Conservation (phyloP, 23 tunicate genomes). For the Botrylloides violaceus region DNA sequence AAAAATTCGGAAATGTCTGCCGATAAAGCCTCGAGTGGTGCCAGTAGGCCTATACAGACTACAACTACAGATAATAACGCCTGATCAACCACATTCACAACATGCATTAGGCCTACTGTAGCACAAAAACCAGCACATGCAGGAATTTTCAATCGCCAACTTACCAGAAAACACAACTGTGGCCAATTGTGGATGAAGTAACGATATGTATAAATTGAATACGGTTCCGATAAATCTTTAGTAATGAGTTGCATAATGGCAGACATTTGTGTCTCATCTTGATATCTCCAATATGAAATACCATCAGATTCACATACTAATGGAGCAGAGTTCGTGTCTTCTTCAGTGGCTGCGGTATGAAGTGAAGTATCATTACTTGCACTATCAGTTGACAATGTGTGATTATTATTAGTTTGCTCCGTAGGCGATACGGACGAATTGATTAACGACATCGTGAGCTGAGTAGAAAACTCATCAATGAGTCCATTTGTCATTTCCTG, state of each 20-base stretch:
- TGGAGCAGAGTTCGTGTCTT: not conserved
- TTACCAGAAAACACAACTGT: conserved; percentile 83
- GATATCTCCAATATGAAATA: conserved; percentile 49
- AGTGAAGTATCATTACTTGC: not conserved
- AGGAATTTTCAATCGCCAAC: too few species aligned
- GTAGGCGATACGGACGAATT: not conserved
- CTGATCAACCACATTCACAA: too few species aligned
- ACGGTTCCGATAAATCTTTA: conserved; percentile 96
- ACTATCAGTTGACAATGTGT: not conserved
- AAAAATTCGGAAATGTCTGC: too few species aligned
- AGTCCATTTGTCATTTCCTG: conserved; percentile 10
- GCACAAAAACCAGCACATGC: too few species aligned
- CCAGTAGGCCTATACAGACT: too few species aligned
- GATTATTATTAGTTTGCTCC: not conserved
- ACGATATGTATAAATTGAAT: conserved; percentile 94
- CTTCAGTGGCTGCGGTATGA: too few species aligned
- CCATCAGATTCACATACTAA: conserved; percentile 15
- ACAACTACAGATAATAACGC: too few species aligned
- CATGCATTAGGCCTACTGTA: too few species aligned
- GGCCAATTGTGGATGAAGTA: conserved; percentile 99
- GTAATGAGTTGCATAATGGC: conserved; percentile 93
- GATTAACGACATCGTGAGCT: not conserved
- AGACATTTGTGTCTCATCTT: conserved; percentile 72
- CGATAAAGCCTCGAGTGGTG: too few species aligned
- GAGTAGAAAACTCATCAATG: conserved; percentile 1